Percentiles rank a stretch among this genome's conserved stretches.
Evolutionary conservation across 2,113 vertebrate species (phyloP).

Genomic region (Centropus unirufus): DNA sequence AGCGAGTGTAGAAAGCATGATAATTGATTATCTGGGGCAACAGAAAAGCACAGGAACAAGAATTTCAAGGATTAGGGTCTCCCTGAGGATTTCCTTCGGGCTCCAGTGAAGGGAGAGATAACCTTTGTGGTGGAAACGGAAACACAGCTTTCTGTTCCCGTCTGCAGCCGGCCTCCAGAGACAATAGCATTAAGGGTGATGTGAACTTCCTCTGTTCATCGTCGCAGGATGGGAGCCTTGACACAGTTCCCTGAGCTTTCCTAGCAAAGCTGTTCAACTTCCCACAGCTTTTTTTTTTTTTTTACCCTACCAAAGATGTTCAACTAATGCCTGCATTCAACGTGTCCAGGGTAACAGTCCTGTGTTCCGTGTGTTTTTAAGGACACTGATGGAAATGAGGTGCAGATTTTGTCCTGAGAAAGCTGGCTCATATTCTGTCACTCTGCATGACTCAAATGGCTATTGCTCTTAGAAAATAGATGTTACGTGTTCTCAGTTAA

Average conservation of each 20-base stretch:
- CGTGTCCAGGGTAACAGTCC: background rate
- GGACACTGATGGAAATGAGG: constrained; percentile 12
- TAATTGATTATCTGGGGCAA: constrained; percentile 61
- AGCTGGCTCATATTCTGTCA: constrained; percentile 39
- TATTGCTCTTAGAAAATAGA: background rate
- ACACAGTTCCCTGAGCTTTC: background rate
- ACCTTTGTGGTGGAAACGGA: constrained; percentile 44
- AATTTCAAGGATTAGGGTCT: constrained; percentile 65
- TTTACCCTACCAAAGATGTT: background rate
- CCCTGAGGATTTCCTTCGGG: background rate
- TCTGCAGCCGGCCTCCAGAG: constrained; percentile 21
- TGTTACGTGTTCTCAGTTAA: background rate
- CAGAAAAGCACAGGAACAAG: constrained; percentile 50
- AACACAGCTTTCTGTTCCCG: constrained; percentile 40
- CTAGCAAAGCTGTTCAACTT: background rate
- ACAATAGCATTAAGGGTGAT: constrained; percentile 21
- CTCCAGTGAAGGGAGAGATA: constrained; percentile 36
- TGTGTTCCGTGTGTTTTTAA: background rate
- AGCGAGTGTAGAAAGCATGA: constrained; percentile 29
- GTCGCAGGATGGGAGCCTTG: background rate
- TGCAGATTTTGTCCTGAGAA: constrained; percentile 5
- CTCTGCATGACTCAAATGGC: background rate
- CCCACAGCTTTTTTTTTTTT: background rate
- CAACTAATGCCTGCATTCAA: background rate
- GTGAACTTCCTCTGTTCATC: constrained; percentile 43